Evolutionary conservation across 2,888 invertebrate genomes (phyloP), one percentile per base, ranked within the genome.

Genomic region (Apotomis capreana): DNA sequence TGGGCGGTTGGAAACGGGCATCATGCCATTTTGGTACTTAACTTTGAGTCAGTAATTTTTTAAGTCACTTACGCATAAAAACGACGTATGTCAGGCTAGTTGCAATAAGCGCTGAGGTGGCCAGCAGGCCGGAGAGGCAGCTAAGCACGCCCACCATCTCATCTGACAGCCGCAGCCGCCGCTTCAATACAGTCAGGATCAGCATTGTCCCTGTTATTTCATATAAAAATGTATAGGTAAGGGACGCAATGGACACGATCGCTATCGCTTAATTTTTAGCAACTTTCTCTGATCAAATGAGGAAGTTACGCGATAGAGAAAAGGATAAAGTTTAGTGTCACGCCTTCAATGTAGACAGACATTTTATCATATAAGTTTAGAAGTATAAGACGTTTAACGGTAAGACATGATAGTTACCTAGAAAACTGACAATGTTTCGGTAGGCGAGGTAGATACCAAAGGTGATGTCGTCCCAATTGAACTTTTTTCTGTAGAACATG

Each of bases 401-500:
- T 26, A 26, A 26, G 26, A 26, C 26, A 12, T 8, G 10, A 49
- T 49, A 49, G 49, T 78, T 75, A 93, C 94, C 93, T 69, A 85
- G 62, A 80, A 93, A 93, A 75, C 92, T 92, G 69, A 89, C 78
- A 69, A 93, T 82, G 61, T 92, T 93, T 75, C 84, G 88, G 76
- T 91, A 91, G 3, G 94, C 92, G 44, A 92, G 84, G 77, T 87
- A 93, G 4, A 90, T 88, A 15, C 94, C 93, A 64, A 90, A 94
- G 78, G 90, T 82, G 10, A 94, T 83, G 71, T 93, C 94, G 68
- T 89, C 88, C 92, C 92, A 94, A 64, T 87, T 84, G 76, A 93
- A 94, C 74, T 93, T 92, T 75, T 88, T 86, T 63, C 94, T 84
- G 77, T 89, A 91, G 86, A 86, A 94, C 89, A 94, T 90, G 79